A percentile compares a stretch with the other conserved stretches of the same genome.
These are phyloP conservation scores for Tursiops truncatus DNA, from an alignment of 2,113 vertebrate genomes.

Conservation along the genomic window DNA sequence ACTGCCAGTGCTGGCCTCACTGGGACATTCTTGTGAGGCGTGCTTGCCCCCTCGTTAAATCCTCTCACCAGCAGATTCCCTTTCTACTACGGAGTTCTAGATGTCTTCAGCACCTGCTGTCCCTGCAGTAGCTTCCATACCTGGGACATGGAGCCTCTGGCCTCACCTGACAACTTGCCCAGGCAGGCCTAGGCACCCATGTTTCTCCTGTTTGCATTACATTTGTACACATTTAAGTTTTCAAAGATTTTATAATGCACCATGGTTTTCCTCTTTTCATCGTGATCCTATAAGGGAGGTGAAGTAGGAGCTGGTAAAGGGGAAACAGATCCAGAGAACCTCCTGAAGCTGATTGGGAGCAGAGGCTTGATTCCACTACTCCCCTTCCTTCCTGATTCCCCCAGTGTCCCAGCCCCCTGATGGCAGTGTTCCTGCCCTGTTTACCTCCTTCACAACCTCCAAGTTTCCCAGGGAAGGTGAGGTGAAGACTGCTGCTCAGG, in stretches of 20 bases:
- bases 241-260: background rate
- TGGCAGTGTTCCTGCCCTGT: too few species aligned
- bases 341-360: background rate
- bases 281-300: background rate
- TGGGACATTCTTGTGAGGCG: background rate
- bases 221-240: slow-evolving; percentile 18
- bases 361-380: background rate
- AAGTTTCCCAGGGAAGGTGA: background rate
- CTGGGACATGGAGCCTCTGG: background rate
- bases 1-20: slow-evolving; percentile 37
- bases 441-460: background rate
- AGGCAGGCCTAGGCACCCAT: background rate
- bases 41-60: background rate
- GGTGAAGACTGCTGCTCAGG: background rate
- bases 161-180: slow-evolving; percentile 14
- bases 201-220: background rate
- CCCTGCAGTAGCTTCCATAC: background rate
- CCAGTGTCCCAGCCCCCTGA: background rate
- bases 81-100: background rate
- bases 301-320: background rate
- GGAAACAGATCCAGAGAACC: background rate
- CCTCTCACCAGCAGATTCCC: background rate
- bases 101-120: background rate
- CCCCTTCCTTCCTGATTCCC: background rate
- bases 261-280: background rate